A percentile compares a stretch with the other conserved stretches of the same genome.
phyloP scores from a whole-genome alignment of 2,113 vertebrate species.

The Microtus ochrogaster region DNA sequence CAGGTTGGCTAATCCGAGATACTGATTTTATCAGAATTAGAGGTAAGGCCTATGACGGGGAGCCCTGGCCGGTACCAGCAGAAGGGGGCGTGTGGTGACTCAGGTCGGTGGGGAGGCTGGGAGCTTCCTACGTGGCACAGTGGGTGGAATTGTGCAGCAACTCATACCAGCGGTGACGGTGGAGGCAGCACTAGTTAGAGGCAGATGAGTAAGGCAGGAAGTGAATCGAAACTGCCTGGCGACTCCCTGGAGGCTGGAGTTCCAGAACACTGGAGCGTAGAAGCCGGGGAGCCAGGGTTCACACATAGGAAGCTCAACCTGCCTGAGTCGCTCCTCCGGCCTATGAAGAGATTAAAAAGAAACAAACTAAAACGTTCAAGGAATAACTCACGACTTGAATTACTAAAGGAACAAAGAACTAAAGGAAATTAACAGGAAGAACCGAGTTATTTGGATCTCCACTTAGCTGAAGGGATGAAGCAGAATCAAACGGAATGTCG shows the following conservation, averaged over 20 bases:
- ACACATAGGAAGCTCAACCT: not conserved
- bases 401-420: not conserved
- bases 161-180: constrained; percentile 31
- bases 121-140: constrained; percentile 7
- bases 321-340: not conserved
- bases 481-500: not conserved
- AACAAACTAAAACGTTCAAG: not conserved
- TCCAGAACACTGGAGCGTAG: not conserved
- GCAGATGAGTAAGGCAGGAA: constrained; percentile 50
- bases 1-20: not conserved
- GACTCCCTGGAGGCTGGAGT: not conserved
- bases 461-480: not conserved
- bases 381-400: not conserved
- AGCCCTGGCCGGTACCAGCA: constrained; percentile 18
- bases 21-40: constrained; percentile 52
- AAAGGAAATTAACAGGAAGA: constrained; percentile 31
- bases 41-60: not conserved
- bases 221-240: not conserved
- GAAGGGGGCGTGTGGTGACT: constrained; percentile 38
- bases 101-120: constrained; percentile 18
- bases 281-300: not conserved
- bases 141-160: constrained; percentile 39
- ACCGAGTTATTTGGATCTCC: not conserved
- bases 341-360: not conserved
- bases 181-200: not conserved